Evolutionary conservation across 2,888 invertebrate genomes (phyloP).

Genomic region (Myopa testacea): DNA sequence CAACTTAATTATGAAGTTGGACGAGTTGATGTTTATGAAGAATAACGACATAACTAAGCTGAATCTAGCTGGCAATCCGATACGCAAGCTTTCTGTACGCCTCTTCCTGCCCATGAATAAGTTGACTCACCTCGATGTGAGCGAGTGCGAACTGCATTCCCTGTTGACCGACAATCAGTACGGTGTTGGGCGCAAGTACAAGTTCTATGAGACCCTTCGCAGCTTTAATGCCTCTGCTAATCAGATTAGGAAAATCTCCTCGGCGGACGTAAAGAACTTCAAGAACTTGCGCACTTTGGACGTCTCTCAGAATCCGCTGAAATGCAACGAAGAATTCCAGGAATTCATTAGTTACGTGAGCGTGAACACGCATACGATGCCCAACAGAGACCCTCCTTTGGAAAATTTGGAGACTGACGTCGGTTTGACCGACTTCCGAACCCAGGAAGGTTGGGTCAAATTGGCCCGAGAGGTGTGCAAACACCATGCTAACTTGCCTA

Average conservation of each 20-base stretch:
- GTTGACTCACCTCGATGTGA: slow-evolving; percentile 77
- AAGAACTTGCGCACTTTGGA: slow-evolving; percentile 69
- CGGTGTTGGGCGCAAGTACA: slow-evolving; percentile 59
- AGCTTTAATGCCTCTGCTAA: slow-evolving; percentile 71
- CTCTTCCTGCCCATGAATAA: slow-evolving; percentile 75
- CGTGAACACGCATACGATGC: slow-evolving; percentile 57
- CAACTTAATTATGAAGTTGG: slow-evolving; percentile 75
- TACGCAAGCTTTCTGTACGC: slow-evolving; percentile 75
- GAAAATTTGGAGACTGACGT: slow-evolving; percentile 57
- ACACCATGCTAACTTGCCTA: slow-evolving; percentile 50
- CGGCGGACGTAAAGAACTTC: slow-evolving; percentile 61
- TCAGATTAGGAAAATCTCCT: slow-evolving; percentile 61
- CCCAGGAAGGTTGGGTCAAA: slow-evolving; percentile 59
- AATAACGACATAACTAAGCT: slow-evolving; percentile 75
- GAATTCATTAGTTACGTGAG: slow-evolving; percentile 71
- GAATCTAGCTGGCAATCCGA: slow-evolving; percentile 79
- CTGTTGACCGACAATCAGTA: slow-evolving; percentile 74
- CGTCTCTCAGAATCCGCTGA: slow-evolving; percentile 75
- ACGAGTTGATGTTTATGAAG: slow-evolving; percentile 75
- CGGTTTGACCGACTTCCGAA: slow-evolving; percentile 50
- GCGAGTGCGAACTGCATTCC: slow-evolving; percentile 75
- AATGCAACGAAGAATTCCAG: slow-evolving; percentile 77
- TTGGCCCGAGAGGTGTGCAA: slow-evolving; percentile 65
- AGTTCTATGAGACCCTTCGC: slow-evolving; percentile 71
- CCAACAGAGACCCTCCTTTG: slow-evolving; percentile 56